These are phyloP conservation scores for Palloptera scutellata DNA, from an alignment of 2,888 invertebrate genomes.

Conservation along the genomic window DNA sequence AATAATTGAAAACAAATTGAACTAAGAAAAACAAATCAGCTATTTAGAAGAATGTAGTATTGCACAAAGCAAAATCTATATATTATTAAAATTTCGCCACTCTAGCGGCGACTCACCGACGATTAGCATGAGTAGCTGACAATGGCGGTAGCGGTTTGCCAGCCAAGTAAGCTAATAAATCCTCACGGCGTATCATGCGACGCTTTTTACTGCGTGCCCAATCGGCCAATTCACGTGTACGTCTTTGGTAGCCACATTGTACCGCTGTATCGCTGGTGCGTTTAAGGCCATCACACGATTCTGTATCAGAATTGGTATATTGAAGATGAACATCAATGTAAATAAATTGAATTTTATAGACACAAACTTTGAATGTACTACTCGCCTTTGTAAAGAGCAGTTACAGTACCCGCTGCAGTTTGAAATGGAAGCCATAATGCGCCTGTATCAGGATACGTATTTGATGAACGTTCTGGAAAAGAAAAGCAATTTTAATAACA, in stretches of 20 bases:
- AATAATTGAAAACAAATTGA: too few species aligned
- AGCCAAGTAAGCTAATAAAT: conserved; percentile 78
- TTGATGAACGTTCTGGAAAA: conserved; percentile 69
- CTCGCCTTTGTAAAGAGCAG: conserved; percentile 82
- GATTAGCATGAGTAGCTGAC: conserved; percentile 64
- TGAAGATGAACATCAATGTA: not conserved
- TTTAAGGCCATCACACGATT: conserved; percentile 76
- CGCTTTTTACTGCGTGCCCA: conserved; percentile 78
- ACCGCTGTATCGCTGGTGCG: conserved; percentile 74
- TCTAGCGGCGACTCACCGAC: conserved; percentile 56
- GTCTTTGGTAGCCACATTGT: conserved; percentile 76
- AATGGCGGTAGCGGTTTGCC: conserved; percentile 73
- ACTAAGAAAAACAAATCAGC: too few species aligned
- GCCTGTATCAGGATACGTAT: conserved; percentile 67
- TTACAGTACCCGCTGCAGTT: conserved; percentile 80
- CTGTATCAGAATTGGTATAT: conserved; percentile 59
- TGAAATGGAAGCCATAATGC: conserved; percentile 80
- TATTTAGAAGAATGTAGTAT: not conserved
- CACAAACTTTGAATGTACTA: conserved; percentile 29
- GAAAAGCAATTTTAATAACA: conserved; percentile 38
- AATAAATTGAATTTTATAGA: conserved; percentile 7
- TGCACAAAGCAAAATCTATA: not conserved
- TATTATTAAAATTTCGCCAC: conserved; percentile 19
- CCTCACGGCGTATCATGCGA: conserved; percentile 77
- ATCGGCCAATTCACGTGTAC: conserved; percentile 77